Evolutionary conservation across 2,888 invertebrate genomes (phyloP).

Genomic region (Andrena fulva): DNA sequence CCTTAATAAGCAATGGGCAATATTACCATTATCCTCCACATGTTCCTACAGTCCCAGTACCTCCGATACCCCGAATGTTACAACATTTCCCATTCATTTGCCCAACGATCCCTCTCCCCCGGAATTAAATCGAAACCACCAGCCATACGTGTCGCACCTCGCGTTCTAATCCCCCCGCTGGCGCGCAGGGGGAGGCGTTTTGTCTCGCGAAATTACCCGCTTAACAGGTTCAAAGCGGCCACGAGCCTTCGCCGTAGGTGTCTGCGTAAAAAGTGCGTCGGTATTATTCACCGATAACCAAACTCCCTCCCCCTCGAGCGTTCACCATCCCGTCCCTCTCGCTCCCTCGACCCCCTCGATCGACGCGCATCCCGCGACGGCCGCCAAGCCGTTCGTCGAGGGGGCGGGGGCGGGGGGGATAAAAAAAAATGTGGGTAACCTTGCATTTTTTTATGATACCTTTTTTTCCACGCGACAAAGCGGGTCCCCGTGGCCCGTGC

Average conservation of each 20-base stretch:
- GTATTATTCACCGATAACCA: constrained; percentile 67
- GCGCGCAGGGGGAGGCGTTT: constrained; percentile 14
- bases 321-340: not conserved
- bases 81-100: not conserved
- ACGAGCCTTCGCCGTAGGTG: constrained; percentile 44
- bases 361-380: constrained; percentile 38
- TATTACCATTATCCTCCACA: too few species aligned
- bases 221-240: constrained; percentile 50
- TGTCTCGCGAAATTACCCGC: constrained; percentile 51
- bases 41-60: not conserved
- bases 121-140: constrained; percentile 20
- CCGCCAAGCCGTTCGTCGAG: constrained; percentile 39
- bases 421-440: constrained; percentile 81
- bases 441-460: constrained; percentile 79
- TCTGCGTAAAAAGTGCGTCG: constrained; percentile 53
- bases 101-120: not conserved
- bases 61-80: not conserved
- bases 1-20: not conserved
- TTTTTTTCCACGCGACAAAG: constrained; percentile 70
- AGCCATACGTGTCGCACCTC: constrained; percentile 18
- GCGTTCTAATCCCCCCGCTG: constrained; percentile 12
- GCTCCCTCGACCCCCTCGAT: constrained; percentile 30
- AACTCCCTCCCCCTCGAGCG: constrained; percentile 36
- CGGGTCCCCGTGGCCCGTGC: constrained; percentile 69
- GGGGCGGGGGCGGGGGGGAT: constrained; percentile 38